Conservation (phyloP, 92 coral and sea anemone genomes). For the Epizoanthus illoricatus region DNA sequence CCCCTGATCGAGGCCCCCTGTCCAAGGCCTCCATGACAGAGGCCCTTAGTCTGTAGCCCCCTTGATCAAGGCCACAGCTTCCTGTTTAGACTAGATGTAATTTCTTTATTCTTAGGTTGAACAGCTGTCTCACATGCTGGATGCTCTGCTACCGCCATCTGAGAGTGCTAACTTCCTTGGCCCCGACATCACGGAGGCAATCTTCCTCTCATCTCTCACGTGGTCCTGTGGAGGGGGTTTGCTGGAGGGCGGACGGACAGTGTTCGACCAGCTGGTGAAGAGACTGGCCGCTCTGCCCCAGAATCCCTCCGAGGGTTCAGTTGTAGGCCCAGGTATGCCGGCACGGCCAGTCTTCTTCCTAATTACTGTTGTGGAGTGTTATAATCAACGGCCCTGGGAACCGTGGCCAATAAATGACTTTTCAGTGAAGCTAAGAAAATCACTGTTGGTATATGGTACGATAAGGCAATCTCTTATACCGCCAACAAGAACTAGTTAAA, state of each 20-base stretch:
- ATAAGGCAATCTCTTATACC: no score
- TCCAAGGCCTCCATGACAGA: no score
- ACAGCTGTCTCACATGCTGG: slow-evolving; percentile 91
- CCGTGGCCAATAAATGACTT: no score
- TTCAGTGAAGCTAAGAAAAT: no score
- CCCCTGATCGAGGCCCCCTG: no score
- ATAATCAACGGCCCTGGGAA: no score
- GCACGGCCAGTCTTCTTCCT: not conserved
- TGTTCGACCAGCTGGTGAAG: slow-evolving; percentile 84
- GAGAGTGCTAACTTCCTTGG: slow-evolving; percentile 78
- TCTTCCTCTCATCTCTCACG: slow-evolving; percentile 82
- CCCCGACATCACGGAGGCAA: slow-evolving; percentile 85
- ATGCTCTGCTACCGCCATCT: slow-evolving; percentile 89
- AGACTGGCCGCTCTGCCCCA: slow-evolving; percentile 85
- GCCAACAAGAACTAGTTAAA: no score
- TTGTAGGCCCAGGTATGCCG: slow-evolving; percentile 82
- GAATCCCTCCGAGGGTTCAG: slow-evolving; percentile 94
- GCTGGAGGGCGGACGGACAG: slow-evolving; percentile 85
- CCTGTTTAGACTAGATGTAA: no score
- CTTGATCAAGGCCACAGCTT: not conserved
- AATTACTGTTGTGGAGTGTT: no score
- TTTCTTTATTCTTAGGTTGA: slow-evolving; percentile 62
- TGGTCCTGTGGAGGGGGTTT: slow-evolving; percentile 98
- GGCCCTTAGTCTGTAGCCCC: no score
- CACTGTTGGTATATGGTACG: no score